Evolutionary conservation across 2,888 invertebrate genomes (phyloP), one percentile per base, ranked within the genome.

Genomic region (Harmothoe impar): DNA sequence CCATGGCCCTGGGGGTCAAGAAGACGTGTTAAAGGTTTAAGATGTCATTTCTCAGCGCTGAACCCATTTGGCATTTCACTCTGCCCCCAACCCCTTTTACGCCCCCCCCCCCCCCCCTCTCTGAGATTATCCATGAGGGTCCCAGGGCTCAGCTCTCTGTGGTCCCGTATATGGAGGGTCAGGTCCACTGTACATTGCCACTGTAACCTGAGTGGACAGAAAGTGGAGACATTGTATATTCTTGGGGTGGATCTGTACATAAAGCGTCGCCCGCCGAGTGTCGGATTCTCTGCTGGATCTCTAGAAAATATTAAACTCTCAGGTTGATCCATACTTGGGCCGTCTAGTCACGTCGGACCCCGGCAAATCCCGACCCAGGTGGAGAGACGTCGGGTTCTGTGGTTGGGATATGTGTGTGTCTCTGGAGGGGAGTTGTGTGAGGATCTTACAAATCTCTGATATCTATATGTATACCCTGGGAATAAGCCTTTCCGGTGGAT

Each of bases 1-100:
- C 25, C 25, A 20, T 78, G 3, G 31, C 33, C 31, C 31, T 20
- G 25, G 35, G 35, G 78, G 78, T 78, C 78, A 78, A 33, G 31
- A 25, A 78, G 78, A 78, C 0, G 78, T 78, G 78, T 78, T 78
- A 78, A 78, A 78, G n/a, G 78, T 78, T 78, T 78, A 78, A 78
- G 78, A 78, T 78, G 78, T 78, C 78, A 78, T 29, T 33, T 35
- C 78, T 29, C 35, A 20, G 78, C 78, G 17, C n/a, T n/a, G 62
- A 62, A 20, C 62, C 62, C 62, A 62, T 62, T 62, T 62, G n/a
- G 62, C 62, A 62, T 62, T 62, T 62, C 62, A 62, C 23, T 62
- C 62, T 20, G 62, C 62, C 23, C 62, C n/a, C 62, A 20, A 5
- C 62, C 23, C 23, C 20, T 20, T 62, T 3, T 62, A 20, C 62